These are phyloP conservation scores for Characodon lateralis DNA, from an alignment of 2,797 vertebrate species.

Conservation along the genomic window DNA sequence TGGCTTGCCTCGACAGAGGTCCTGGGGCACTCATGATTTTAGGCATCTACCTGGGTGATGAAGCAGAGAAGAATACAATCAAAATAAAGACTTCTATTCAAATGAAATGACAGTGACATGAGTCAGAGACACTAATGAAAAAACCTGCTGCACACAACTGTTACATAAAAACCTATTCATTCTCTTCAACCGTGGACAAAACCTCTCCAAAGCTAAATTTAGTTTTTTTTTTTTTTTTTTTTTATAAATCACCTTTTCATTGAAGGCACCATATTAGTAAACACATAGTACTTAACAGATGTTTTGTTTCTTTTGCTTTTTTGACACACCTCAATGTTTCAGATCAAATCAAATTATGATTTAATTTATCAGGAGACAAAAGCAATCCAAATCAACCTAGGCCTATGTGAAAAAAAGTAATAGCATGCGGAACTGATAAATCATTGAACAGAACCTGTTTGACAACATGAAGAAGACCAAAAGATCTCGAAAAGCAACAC, in stretches of 20 bases:
- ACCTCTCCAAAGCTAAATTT: neutral
- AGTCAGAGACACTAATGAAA: neutral
- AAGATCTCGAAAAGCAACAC: neutral
- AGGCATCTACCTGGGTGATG: slow-evolving; percentile 73
- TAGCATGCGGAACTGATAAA: neutral
- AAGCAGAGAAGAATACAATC: slow-evolving; percentile 8
- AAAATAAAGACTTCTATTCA: neutral
- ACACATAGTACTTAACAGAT: no score
- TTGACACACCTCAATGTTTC: neutral
- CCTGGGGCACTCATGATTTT: slow-evolving; percentile 73
- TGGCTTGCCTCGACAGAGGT: slow-evolving; percentile 63
- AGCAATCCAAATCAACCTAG: no score
- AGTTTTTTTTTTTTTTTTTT: neutral
- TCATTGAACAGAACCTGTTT: neutral
- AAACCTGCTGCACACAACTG: neutral
- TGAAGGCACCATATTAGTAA: neutral
- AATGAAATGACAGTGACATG: neutral
- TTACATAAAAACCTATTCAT: neutral
- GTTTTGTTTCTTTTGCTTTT: neutral
- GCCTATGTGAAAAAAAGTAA: neutral
- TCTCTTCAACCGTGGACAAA: neutral
- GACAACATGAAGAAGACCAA: neutral
- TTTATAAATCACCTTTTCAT: neutral
- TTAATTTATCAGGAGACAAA: neutral
- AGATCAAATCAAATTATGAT: neutral